Evolutionary conservation across 2,888 invertebrate species (phyloP), one percentile per base, ranked within the genome.

Genomic region (Eupithecia centaureata): DNA sequence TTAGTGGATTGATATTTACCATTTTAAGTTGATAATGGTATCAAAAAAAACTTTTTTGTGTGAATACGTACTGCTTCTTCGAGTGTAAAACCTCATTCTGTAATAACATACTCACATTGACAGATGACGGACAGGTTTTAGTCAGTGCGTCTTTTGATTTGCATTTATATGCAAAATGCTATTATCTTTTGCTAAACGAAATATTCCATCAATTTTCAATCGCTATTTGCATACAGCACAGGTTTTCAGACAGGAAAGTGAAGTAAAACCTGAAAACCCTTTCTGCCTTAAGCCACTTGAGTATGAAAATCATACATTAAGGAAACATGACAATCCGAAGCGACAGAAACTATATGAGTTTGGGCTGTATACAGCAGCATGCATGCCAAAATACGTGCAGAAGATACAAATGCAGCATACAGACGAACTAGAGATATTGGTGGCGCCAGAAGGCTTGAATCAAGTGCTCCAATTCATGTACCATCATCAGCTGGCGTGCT

Each of bases 371-470:
- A 88, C 87, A 0, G 92, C 90, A 1, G 84, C 88, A 2, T 92
- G 92, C 71, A 68, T 92, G 75, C 92, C 92, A 0, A 92, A 91
- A 73, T 92, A 79, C 69, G 90, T 92, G 1, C 92, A 92, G 71
- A 88, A 87, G 73, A 78, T 92, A 27, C 89, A 88, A 77, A 82
- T 92, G 82, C 90, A 91, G 63, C 88, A 89, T 65, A 85, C 77
- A 0, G 92, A 91, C 65, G 86, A 92, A 71, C 72, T 92, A 56
- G 91, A 92, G 73, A 85, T 92, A 57, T 73, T 90, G 0, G 85
- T 87, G 5, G 87, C 84, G 3, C 92, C 92, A 13, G 89, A 89
- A 33, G 92, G 92, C 3, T 38, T 90, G 56, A 82, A 77, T 61
- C 88, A 76, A 30, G 91, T 92, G 1, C 75, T 86, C 5, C 84